A percentile compares a stretch with the other conserved stretches of the same genome.
Conservation (phyloP, 2,888 invertebrate genomes). For the Charanyca ferruginea region DNA sequence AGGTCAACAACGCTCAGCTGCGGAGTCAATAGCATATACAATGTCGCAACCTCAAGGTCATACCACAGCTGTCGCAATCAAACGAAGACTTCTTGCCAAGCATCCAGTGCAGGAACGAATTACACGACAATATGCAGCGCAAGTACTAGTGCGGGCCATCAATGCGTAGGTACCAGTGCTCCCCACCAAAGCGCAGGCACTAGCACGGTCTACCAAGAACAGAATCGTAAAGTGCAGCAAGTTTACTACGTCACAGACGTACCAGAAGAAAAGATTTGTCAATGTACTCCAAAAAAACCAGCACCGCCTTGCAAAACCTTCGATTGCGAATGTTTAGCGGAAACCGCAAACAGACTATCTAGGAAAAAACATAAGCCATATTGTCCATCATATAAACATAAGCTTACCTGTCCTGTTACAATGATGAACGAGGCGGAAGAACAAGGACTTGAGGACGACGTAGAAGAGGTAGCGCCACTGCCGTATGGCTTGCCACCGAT, state of each 20-base stretch:
- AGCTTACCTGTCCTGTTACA: slow-evolving; percentile 81
- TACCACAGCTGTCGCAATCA: neutral
- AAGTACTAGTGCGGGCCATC: neutral
- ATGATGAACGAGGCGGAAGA: slow-evolving; percentile 79
- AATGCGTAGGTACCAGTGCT: slow-evolving; percentile 6
- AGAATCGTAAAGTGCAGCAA: slow-evolving; percentile 44
- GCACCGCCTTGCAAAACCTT: slow-evolving; percentile 84
- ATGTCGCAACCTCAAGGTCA: neutral
- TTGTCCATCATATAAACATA: slow-evolving; percentile 85
- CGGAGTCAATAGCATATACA: slow-evolving; percentile 55
- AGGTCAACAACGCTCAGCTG: slow-evolving; percentile 59
- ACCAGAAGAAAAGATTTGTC: slow-evolving; percentile 82
- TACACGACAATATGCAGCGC: slow-evolving; percentile 9
- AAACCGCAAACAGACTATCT: slow-evolving; percentile 72
- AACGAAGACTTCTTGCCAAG: neutral
- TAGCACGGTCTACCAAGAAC: neutral
- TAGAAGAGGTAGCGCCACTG: slow-evolving; percentile 81
- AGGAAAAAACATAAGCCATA: slow-evolving; percentile 83
- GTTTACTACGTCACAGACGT: slow-evolving; percentile 76
- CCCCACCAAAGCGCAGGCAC: slow-evolving; percentile 5
- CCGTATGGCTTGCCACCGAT: slow-evolving; percentile 88
- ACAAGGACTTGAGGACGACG: slow-evolving; percentile 78
- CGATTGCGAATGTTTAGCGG: slow-evolving; percentile 83
- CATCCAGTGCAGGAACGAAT: slow-evolving; percentile 1
- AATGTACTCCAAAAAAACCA: slow-evolving; percentile 82